Percentiles rank a stretch among this genome's conserved stretches.
Conservation (phyloP, 2,888 invertebrate genomes). For the Euplagia quadripunctaria region DNA sequence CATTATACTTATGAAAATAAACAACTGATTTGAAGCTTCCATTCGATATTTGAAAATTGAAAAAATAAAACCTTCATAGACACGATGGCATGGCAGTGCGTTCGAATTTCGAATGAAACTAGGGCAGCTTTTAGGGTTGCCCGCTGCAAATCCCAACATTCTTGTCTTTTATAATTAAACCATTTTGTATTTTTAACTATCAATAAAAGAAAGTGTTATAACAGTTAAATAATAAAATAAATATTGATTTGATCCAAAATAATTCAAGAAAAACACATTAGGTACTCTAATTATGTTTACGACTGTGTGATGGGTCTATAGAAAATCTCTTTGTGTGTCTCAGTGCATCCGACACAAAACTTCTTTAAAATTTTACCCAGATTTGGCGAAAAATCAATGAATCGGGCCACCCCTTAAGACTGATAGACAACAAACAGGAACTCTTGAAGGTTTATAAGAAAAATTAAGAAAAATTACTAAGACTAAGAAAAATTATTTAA, state of each 20-base stretch:
- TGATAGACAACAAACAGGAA: too few relatives aligned
- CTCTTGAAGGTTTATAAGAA: too few relatives aligned
- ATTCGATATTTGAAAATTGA: slow-evolving; percentile 70
- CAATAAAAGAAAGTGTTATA: not conserved
- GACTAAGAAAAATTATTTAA: too few relatives aligned
- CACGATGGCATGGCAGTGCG: slow-evolving; percentile 72
- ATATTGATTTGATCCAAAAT: too few relatives aligned
- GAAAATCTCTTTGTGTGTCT: not conserved
- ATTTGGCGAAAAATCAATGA: too few relatives aligned
- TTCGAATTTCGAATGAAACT: slow-evolving; percentile 73
- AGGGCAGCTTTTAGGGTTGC: slow-evolving; percentile 69
- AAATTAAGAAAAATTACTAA: too few relatives aligned
- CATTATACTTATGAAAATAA: slow-evolving; percentile 80
- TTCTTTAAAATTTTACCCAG: not conserved
- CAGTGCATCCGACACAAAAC: not conserved
- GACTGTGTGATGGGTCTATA: not conserved
- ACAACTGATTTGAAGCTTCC: slow-evolving; percentile 69
- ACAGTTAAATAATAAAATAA: too few relatives aligned
- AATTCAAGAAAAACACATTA: too few relatives aligned
- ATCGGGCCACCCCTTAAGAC: too few relatives aligned
- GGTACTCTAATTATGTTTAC: too few relatives aligned
- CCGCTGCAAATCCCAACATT: not conserved
- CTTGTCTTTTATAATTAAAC: not conserved
- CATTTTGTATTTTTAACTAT: not conserved
- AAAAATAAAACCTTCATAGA: slow-evolving; percentile 75